A percentile compares a stretch with the other conserved stretches of the same genome.
Evolutionary conservation across 2,797 vertebrate species (phyloP).

Genomic region (Esox lucius): DNA sequence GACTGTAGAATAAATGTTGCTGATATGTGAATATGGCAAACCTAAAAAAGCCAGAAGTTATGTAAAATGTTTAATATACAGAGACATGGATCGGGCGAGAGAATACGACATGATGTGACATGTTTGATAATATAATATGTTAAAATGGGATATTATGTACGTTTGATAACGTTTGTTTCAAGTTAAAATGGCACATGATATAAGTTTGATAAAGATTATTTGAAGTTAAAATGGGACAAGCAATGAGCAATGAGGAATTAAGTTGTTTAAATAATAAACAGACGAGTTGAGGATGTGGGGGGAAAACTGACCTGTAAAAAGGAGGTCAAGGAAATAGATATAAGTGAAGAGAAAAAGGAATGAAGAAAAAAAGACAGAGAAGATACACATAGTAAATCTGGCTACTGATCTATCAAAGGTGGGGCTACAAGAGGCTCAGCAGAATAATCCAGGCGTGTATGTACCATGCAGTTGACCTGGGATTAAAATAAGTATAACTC

Average conservation of each 20-base stretch:
- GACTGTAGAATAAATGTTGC: neutral
- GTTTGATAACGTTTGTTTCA: neutral
- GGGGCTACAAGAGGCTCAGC: neutral
- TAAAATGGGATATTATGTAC: neutral
- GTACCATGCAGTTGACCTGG: neutral
- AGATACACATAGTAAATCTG: conserved; percentile 19
- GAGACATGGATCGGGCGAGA: neutral
- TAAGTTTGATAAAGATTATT: neutral
- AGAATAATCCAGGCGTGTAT: neutral
- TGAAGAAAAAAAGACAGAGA: conserved; percentile 27
- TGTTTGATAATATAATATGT: neutral
- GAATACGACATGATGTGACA: neutral
- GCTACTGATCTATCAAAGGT: conserved; percentile 18
- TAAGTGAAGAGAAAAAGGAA: conserved; percentile 13
- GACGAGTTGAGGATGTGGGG: conserved; percentile 55
- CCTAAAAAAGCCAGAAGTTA: neutral
- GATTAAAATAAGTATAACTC: neutral
- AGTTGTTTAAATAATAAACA: conserved; percentile 25
- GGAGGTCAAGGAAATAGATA: conserved; percentile 22
- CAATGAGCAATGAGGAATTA: conserved; percentile 14
- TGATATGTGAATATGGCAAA: neutral
- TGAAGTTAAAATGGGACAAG: neutral
- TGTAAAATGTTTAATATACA: neutral
- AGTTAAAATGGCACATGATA: neutral
- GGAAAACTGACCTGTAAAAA: conserved; percentile 29